Base-by-base conservation (phyloP, 2,888 invertebrate species). In the Melanchra persicariae region DNA sequence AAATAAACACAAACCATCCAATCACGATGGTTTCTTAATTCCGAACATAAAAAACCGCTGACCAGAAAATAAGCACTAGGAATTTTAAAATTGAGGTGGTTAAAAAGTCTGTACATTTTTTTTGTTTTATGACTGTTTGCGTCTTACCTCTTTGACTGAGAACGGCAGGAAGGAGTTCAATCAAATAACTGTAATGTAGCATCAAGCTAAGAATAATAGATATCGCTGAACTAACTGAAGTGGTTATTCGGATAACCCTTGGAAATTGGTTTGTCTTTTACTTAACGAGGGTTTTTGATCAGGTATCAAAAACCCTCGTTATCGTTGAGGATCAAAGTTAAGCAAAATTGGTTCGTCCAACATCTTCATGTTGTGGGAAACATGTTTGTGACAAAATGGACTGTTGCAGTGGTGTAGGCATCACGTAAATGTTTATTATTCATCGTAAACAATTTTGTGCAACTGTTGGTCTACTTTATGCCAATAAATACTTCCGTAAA, bases 71-170 rank as follows among this genome's bases (percentile, higher is more conserved):
- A 37, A 55, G 34, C 55, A 34, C 12, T 34, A 30, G 34, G 5
- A 22, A 37, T 37, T 37, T 34, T 37, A 37, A 22, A 34, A 12
- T 19, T 30, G 22, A 10, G 8, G 37, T 34, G 57, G 34, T 19
- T 55, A 37, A 37, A 37, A 37, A 57, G 57, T 57, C 57, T 57
- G 57, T 57, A 57, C 55, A 54, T 30, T 54, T 30, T 30, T 26
- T 70, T 72, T 60, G 12, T 49, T 40, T 49, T 15, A 40, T 59
- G 12, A 24, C n/a, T 72, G 12, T 34, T n/a, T 34, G 30, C n/a
- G 17, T 61, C 17, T 70, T 58, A 59, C 40, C 26, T 49, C 58
- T 61, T 61, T 19, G 5, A 43, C 37, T 52, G 51, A 73, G n/a
- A 73, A 73, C 51, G 34, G 43, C 61, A 52, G 43, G 51, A 15